phyloP scores from a whole-genome alignment of 2,888 invertebrate species.

The Eledona agricola region DNA sequence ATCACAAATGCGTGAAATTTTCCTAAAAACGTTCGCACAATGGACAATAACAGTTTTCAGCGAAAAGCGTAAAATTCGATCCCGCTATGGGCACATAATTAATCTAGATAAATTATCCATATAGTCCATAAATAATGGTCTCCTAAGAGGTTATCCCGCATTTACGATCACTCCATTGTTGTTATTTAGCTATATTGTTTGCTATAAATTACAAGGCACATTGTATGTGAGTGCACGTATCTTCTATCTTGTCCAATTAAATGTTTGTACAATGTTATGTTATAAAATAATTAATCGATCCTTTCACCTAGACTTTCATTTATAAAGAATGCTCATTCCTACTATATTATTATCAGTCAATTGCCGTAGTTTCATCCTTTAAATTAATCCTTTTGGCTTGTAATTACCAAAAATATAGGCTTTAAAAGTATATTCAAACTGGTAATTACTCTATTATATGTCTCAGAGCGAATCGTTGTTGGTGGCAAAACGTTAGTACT shows the following conservation, averaged over 20 bases:
- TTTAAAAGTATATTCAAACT: slow-evolving; percentile 3
- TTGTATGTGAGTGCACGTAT: slow-evolving; percentile 60
- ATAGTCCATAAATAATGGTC: slow-evolving; percentile 50
- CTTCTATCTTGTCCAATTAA: slow-evolving; percentile 61
- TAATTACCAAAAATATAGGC: slow-evolving; percentile 25
- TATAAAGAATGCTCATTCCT: slow-evolving; percentile 25
- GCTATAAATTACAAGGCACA: slow-evolving; percentile 59
- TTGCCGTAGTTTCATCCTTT: slow-evolving; percentile 30
- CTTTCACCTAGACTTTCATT: slow-evolving; percentile 55
- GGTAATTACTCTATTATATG: slow-evolving; percentile 22
- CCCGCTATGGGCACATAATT: slow-evolving; percentile 41
- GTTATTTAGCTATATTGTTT: slow-evolving; percentile 61
- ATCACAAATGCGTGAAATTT: slow-evolving; percentile 1
- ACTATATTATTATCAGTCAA: slow-evolving; percentile 30
- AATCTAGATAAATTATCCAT: slow-evolving; percentile 48
- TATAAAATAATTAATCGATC: slow-evolving; percentile 61
- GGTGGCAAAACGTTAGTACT: slow-evolving; percentile 11
- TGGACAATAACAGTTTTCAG: too few species aligned
- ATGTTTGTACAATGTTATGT: slow-evolving; percentile 57
- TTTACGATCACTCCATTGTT: slow-evolving; percentile 58
- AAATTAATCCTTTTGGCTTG: slow-evolving; percentile 17
- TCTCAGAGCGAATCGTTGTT: slow-evolving; percentile 6
- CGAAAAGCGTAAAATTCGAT: too few species aligned
- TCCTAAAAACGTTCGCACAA: too few species aligned
- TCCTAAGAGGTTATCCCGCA: slow-evolving; percentile 55